Evolutionary conservation across 2,797 vertebrate species (phyloP).

Genomic region (Cichlasoma orientale): DNA sequence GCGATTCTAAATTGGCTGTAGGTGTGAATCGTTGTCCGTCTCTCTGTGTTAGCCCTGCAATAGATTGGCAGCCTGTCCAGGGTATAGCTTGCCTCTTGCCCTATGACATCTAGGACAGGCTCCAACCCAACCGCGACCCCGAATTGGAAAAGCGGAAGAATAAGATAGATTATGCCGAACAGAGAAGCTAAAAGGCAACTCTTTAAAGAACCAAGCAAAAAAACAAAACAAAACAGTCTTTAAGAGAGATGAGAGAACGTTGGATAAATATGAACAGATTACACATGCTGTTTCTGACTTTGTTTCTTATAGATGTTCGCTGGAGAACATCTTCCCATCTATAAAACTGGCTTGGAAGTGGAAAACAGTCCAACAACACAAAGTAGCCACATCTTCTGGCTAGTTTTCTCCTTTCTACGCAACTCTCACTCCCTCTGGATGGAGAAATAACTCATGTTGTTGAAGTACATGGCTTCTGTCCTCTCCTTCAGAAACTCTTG

Average conservation of each 20-base stretch:
- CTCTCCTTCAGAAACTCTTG: slow-evolving; percentile 15
- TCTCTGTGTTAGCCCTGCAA: background rate
- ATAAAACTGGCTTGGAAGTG: background rate
- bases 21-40: background rate
- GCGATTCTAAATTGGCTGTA: background rate
- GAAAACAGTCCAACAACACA: background rate
- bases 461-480: slow-evolving; percentile 65
- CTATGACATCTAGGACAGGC: background rate
- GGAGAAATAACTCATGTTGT: slow-evolving; percentile 80
- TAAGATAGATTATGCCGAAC: fast-evolving
- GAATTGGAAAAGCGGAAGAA: background rate
- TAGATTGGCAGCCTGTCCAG: background rate
- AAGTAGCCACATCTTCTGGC: background rate
- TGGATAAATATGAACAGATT: background rate
- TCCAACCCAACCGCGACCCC: no score
- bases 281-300: background rate
- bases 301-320: background rate
- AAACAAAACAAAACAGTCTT: background rate
- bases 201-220: background rate
- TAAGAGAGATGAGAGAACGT: slow-evolving; percentile 20
- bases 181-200: slow-evolving; percentile 21
- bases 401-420: background rate
- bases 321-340: background rate
- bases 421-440: slow-evolving; percentile 17
- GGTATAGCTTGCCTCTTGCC: background rate